A percentile compares a stretch with the other conserved stretches of the same genome.
Evolutionary conservation across 2,888 invertebrate genomes (phyloP).

Genomic region (Pandemis cinnamomeana): DNA sequence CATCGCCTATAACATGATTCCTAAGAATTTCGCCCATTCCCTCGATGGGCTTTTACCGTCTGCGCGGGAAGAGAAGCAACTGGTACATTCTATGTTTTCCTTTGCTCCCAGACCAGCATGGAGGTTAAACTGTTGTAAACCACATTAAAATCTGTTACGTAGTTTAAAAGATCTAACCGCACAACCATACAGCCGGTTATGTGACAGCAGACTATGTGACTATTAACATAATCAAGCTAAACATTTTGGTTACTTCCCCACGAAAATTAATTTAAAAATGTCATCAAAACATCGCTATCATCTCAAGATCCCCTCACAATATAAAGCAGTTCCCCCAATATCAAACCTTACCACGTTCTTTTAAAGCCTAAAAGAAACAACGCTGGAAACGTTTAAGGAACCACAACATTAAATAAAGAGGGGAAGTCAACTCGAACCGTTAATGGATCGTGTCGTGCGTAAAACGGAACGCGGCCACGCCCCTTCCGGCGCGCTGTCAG

Average conservation of each 20-base stretch:
- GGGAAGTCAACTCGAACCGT: slow-evolving; percentile 39
- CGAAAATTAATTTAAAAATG: not conserved
- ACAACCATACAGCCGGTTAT: too few relatives aligned
- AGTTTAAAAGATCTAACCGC: too few relatives aligned
- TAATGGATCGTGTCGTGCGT: slow-evolving; percentile 61
- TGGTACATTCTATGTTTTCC: too few relatives aligned
- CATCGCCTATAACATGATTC: too few relatives aligned
- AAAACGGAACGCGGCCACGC: slow-evolving; percentile 77
- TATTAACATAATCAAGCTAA: too few relatives aligned
- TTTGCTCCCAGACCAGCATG: too few relatives aligned
- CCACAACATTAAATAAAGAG: slow-evolving; percentile 41
- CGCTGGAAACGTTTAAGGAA: slow-evolving; percentile 28
- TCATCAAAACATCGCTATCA: not conserved
- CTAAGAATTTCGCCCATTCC: too few relatives aligned
- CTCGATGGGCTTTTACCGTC: too few relatives aligned
- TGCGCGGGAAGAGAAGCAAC: too few relatives aligned
- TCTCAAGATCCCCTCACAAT: slow-evolving; percentile 11
- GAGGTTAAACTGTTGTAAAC: too few relatives aligned
- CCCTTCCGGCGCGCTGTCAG: slow-evolving; percentile 67
- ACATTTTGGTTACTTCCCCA: not conserved
- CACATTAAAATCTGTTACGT: too few relatives aligned
- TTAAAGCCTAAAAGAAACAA: not conserved
- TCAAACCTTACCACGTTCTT: not conserved
- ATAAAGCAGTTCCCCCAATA: not conserved
- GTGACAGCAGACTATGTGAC: too few relatives aligned